phyloP scores from a whole-genome alignment of 1,140 invertebrate species.

The Drosophila repleta region DNA sequence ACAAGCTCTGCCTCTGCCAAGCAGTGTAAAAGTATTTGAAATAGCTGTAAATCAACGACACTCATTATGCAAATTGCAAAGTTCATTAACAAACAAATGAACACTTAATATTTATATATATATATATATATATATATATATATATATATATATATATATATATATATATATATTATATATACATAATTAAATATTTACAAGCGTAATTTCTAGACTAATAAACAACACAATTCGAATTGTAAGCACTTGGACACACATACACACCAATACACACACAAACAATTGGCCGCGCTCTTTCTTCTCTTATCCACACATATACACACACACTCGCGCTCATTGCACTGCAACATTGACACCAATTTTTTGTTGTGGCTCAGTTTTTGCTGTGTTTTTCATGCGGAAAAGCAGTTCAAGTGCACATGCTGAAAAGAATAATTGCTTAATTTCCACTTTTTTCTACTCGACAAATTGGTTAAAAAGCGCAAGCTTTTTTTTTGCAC shows the following conservation, averaged over 20 bases:
- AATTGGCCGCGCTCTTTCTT: neutral
- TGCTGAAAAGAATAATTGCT: conserved; percentile 40
- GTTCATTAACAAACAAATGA: conserved; percentile 49
- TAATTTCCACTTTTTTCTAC: conserved; percentile 37
- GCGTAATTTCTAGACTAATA: conserved; percentile 52
- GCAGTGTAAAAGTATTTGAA: conserved; percentile 54
- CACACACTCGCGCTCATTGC: conserved; percentile 6
- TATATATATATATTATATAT: conserved; percentile 8
- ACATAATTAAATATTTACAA: conserved; percentile 45
- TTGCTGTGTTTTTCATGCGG: conserved; percentile 19
- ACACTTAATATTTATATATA: conserved; percentile 28
- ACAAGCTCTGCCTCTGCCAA: conserved; percentile 32
- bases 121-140: neutral
- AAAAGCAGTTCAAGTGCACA: conserved; percentile 57
- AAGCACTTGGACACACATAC: conserved; percentile 28
- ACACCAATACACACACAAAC: conserved; percentile 5
- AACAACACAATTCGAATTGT: conserved; percentile 45
- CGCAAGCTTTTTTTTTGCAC: conserved; percentile 37
- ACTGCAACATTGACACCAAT: conserved; percentile 51
- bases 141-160: conserved; percentile 29
- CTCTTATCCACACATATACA: conserved; percentile 2
- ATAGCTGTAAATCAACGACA: conserved; percentile 35
- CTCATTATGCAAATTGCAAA: conserved; percentile 54
- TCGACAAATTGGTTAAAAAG: conserved; percentile 25
- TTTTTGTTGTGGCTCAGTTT: conserved; percentile 22